A percentile compares a stretch with the other conserved stretches of the same genome.
phyloP scores from a whole-genome alignment of 2,888 invertebrate species.

The Drosophila paramelanica region DNA sequence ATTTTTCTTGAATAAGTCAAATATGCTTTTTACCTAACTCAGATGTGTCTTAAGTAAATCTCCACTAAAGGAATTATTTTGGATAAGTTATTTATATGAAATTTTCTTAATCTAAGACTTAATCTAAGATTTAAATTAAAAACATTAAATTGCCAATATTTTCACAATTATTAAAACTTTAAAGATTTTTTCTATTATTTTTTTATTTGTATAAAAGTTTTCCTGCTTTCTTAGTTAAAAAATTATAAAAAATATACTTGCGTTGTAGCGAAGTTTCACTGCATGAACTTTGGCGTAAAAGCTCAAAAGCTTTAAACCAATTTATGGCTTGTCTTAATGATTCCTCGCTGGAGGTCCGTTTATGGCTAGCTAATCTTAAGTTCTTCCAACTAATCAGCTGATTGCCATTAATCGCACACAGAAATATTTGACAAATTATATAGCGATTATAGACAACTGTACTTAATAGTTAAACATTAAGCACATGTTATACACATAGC shows the following conservation, averaged over 20 bases:
- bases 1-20: too few species aligned
- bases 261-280: neutral
- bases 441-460: constrained; percentile 29
- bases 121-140: too few species aligned
- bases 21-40: neutral
- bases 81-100: too few species aligned
- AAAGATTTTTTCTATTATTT: too few species aligned
- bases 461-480: neutral
- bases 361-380: constrained; percentile 36
- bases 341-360: neutral
- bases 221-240: too few species aligned
- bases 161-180: too few species aligned
- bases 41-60: neutral
- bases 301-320: neutral
- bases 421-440: constrained; percentile 43
- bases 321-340: neutral
- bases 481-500: constrained; percentile 21
- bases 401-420: constrained; percentile 34
- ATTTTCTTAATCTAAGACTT: too few species aligned
- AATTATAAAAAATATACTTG: neutral
- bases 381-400: constrained; percentile 27
- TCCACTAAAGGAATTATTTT: neutral
- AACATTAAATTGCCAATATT: too few species aligned
- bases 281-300: constrained; percentile 11
- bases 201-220: too few species aligned